phyloP scores from a whole-genome alignment of 2,797 vertebrate genomes.

The Enoplosus armatus region DNA sequence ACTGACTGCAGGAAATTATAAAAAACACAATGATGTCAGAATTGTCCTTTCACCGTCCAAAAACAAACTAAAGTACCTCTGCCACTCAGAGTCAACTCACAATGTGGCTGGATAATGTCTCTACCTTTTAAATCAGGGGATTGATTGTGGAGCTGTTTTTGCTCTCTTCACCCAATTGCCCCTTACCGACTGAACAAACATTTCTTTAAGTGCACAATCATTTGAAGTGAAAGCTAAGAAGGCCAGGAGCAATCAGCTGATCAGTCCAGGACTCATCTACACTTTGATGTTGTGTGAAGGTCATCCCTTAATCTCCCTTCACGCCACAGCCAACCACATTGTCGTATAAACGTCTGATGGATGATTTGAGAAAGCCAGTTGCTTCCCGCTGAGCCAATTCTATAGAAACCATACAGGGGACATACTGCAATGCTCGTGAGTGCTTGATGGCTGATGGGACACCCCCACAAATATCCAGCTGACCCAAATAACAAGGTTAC shows the following conservation, averaged over 20 bases:
- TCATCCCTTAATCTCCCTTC: constrained; percentile 62
- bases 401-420: constrained; percentile 32
- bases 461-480: constrained; percentile 26
- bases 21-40: not conserved
- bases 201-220: constrained; percentile 67
- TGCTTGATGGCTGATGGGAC: constrained; percentile 39
- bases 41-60: not conserved
- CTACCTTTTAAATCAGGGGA: constrained; percentile 20
- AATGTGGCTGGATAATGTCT: constrained; percentile 28
- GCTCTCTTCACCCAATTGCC: constrained; percentile 30
- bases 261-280: constrained; percentile 61
- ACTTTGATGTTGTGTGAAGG: constrained; percentile 68
- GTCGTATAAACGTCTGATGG: constrained; percentile 47
- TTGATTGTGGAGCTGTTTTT: constrained; percentile 49
- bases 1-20: not conserved
- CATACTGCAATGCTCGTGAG: constrained; percentile 19
- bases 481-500: constrained; percentile 39
- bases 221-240: constrained; percentile 63
- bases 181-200: constrained; percentile 54
- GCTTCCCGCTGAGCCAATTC: constrained; percentile 45
- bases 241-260: constrained; percentile 70
- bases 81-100: constrained; percentile 18
- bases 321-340: constrained; percentile 27
- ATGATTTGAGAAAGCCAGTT: constrained; percentile 54
- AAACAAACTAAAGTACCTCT: constrained; percentile 1